Base-by-base conservation (phyloP, 2,888 invertebrate species). In the Tipula vernalis region DNA sequence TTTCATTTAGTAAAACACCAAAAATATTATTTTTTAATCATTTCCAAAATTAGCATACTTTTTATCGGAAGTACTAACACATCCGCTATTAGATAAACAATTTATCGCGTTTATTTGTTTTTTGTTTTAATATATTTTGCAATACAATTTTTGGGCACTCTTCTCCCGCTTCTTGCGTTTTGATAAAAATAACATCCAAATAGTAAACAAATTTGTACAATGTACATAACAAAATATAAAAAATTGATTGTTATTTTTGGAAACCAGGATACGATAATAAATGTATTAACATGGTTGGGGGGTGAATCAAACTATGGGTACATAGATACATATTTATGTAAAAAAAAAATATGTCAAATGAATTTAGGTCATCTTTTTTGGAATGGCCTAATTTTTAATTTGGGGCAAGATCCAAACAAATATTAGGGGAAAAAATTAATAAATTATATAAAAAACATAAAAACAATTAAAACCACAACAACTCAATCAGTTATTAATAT, bases 391-490 rank as follows among this genome's bases (percentile, higher is more conserved):
- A 28, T 28, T 71, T 71, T 57, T 71, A 71, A 13, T 71, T 71
- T 8, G 71, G 71, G 28, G n/a, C 10, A n/a, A n/a, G n/a, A 51
- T 4, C n/a, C 3, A 51, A 51, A 51, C 0, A 51, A 51, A 51
- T n/a, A n/a, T 57, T 71, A 71, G 3, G 28, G 3, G 28, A 5
- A 84, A 84, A 84, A 15, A 84, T 39, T 84, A 84, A 84, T 39
- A 84, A 84, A 84, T 39, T 84, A 39, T 15, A 84, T 84, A 39
- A 39, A 28, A 84, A 84, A 84, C 84, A n/a, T 39, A 84, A 71
- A 84, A 84, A 39, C n/a, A 84, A 84, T 84, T 84, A 84, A 84
- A 84, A 84, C 84, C 39, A 84, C 84, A 84, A 84, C 84, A 39
- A 83, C 28, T 39, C 15, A 71, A 42, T 83, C 28, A 83, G 42